These are phyloP conservation scores for Psilopsiagon aurifrons DNA, from an alignment of 2,113 vertebrate genomes.

Conservation along the genomic window DNA sequence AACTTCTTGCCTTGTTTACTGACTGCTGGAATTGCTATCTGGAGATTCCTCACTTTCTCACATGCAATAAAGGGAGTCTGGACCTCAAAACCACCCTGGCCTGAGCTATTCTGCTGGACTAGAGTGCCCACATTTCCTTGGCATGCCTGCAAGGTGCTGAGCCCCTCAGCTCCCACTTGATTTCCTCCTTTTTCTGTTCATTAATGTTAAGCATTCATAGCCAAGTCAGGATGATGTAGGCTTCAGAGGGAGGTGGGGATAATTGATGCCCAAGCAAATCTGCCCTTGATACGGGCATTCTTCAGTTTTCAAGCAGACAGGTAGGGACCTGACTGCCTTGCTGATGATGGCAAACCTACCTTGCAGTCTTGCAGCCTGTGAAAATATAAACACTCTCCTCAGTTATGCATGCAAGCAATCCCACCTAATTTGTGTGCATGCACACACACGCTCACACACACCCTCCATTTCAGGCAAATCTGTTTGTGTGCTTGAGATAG, in stretches of 20 bases:
- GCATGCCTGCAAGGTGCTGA: background rate
- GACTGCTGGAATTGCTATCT: background rate
- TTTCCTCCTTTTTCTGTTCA: background rate
- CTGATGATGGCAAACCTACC: slow-evolving; percentile 22
- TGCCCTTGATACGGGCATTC: background rate
- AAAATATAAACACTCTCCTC: background rate
- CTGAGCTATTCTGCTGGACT: background rate
- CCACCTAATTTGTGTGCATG: background rate
- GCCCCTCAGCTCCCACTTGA: background rate
- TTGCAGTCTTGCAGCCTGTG: background rate
- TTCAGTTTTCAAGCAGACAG: slow-evolving; percentile 29
- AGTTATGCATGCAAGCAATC: background rate
- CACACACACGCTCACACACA: background rate
- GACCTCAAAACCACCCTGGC: background rate
- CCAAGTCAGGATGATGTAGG: background rate
- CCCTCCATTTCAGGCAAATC: slow-evolving; percentile 17
- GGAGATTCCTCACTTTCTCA: background rate
- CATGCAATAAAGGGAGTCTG: background rate
- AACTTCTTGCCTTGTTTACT: background rate
- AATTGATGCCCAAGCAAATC: slow-evolving; percentile 35
- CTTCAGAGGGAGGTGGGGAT: background rate
- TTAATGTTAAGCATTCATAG: background rate
- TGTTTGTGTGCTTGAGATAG: slow-evolving; percentile 29
- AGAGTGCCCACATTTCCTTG: background rate
- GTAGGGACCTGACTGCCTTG: slow-evolving; percentile 40